phyloP scores from a whole-genome alignment of 92 coral and sea anemone species.

The Umimayanthus chanpuru region DNA sequence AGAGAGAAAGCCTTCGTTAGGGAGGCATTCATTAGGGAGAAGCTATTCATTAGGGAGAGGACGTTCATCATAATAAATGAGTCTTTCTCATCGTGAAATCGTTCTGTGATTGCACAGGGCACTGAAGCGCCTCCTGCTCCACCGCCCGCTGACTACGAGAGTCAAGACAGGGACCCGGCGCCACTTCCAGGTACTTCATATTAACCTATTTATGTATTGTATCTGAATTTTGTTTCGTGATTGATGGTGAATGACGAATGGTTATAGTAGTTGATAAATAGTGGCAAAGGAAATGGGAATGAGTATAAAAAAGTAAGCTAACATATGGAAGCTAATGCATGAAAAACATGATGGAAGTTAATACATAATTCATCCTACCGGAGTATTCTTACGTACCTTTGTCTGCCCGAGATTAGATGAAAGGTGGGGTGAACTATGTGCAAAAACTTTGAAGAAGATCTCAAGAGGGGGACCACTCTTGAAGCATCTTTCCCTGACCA shows the following conservation, averaged over 20 bases:
- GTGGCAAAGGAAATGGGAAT: neutral
- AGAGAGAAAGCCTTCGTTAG: no score
- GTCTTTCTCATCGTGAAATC: neutral
- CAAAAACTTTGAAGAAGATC: no score
- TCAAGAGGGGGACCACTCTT: no score
- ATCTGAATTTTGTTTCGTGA: neutral
- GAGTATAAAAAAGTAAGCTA: neutral
- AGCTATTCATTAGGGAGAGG: neutral
- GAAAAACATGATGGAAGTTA: neutral
- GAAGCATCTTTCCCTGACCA: no score
- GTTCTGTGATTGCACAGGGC: neutral
- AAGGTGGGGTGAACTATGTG: no score
- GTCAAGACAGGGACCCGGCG: neutral
- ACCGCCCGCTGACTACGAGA: neutral
- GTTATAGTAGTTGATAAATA: neutral
- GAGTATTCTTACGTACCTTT: neutral
- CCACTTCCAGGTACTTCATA: conserved; percentile 10
- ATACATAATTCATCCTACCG: neutral
- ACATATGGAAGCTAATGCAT: no score
- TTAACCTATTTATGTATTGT: neutral
- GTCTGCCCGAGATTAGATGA: no score
- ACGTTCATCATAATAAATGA: neutral
- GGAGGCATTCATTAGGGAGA: no score
- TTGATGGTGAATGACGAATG: no score
- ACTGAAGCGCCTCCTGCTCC: neutral